Conservation (phyloP, 2,113 vertebrate species). For the Crotalus horridus region DNA sequence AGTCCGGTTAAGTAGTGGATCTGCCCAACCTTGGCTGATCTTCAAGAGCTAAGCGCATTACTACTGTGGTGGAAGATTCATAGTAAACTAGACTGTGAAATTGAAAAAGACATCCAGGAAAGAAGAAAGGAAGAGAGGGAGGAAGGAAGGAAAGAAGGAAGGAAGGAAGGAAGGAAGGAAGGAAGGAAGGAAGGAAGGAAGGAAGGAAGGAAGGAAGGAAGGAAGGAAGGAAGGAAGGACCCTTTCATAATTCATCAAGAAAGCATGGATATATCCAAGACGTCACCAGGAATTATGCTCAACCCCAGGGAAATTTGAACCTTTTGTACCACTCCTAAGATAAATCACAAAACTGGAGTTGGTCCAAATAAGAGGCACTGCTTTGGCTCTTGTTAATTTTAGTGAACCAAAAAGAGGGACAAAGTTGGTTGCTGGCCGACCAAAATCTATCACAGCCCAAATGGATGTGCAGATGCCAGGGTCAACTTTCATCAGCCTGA, state of each 20-base stretch:
- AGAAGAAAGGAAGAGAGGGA: too few species aligned
- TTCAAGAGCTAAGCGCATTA: not conserved
- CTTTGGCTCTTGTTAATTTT: not conserved
- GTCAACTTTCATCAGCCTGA: not conserved
- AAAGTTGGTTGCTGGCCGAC: not conserved
- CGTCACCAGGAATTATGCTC: not conserved
- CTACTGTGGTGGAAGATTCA: not conserved
- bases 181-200: too few species aligned
- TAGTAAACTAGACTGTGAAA: not conserved
- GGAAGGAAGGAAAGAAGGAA: rapidly evolving
- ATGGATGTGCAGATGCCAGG: not conserved
- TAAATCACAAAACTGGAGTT: not conserved
- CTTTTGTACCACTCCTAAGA: not conserved
- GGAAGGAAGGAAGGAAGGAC: not conserved
- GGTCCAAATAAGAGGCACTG: not conserved
- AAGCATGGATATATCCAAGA: not conserved
- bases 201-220: too few species aligned
- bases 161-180: too few species aligned
- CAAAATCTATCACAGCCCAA: not conserved
- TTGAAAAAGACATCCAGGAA: not conserved
- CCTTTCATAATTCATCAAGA: not conserved
- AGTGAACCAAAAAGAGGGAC: not conserved
- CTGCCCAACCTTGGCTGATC: not conserved
- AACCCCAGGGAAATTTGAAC: not conserved
- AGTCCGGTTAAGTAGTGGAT: not conserved